Conservation (phyloP, 2,797 vertebrate species). For the Hybognathus amarus region DNA sequence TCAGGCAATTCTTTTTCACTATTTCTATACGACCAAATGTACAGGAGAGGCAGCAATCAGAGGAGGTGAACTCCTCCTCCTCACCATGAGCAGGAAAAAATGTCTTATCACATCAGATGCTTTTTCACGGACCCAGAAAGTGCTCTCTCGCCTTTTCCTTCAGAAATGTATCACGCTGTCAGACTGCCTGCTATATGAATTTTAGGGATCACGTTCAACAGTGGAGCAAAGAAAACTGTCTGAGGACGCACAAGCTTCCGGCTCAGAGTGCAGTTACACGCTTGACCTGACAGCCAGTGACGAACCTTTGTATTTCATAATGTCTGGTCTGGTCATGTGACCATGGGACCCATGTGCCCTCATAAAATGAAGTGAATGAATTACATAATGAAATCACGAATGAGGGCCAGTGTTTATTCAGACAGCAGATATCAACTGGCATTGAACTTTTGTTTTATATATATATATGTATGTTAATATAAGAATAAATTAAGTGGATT, state of each 20-base stretch:
- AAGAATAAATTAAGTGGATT: background rate
- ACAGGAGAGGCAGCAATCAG: conserved; percentile 62
- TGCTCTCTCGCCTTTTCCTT: conserved; percentile 35
- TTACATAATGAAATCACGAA: conserved; percentile 44
- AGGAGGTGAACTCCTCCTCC: conserved; percentile 57
- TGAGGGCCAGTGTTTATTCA: conserved; percentile 17
- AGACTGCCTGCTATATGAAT: conserved; percentile 63
- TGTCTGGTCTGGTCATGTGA: conserved; percentile 65
- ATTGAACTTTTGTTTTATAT: background rate
- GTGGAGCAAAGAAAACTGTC: conserved; percentile 52
- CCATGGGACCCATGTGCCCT: conserved; percentile 52
- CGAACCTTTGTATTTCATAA: conserved; percentile 65
- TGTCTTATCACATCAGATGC: conserved; percentile 43
- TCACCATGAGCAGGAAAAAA: conserved; percentile 49
- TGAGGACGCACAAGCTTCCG: conserved; percentile 61
- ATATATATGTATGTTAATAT: background rate
- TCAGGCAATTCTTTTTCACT: conserved; percentile 63
- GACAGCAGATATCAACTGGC: background rate
- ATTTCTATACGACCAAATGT: conserved; percentile 61
- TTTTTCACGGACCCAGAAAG: conserved; percentile 37
- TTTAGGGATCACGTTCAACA: conserved; percentile 60
- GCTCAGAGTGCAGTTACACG: conserved; percentile 59
- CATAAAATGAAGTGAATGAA: conserved; percentile 62
- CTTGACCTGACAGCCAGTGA: conserved; percentile 71
- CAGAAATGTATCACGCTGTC: conserved; percentile 62